Evolutionary conservation across 2,113 vertebrate species (phyloP).

Genomic region (Python bivittatus): DNA sequence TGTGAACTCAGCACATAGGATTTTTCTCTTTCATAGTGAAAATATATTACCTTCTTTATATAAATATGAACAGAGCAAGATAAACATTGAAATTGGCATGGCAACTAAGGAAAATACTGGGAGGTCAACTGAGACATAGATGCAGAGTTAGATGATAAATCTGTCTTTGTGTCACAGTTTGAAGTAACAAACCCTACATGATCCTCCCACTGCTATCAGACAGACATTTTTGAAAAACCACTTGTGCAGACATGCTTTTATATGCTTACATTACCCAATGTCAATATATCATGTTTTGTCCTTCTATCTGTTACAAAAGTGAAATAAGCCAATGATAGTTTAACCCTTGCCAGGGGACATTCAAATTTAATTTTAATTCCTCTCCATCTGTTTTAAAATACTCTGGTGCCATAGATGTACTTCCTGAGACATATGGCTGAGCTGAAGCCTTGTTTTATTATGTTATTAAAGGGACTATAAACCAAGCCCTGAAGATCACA

Average conservation of each 20-base stretch:
- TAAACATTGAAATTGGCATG: slow-evolving; percentile 32
- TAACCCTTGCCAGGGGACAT: slow-evolving; percentile 38
- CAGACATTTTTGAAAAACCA: slow-evolving; percentile 27
- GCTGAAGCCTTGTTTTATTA: slow-evolving; percentile 33
- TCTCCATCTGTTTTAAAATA: slow-evolving; percentile 8
- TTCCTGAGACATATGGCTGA: not conserved
- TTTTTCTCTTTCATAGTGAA: slow-evolving; percentile 57
- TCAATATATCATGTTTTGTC: slow-evolving; percentile 47
- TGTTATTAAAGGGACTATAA: slow-evolving; percentile 21
- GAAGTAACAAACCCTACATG: not conserved
- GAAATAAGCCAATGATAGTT: slow-evolving; percentile 37
- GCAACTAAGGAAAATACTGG: slow-evolving; percentile 46
- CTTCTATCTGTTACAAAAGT: slow-evolving; percentile 44
- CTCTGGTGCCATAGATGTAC: slow-evolving; percentile 26
- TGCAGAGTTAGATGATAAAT: slow-evolving; percentile 45
- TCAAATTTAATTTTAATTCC: slow-evolving; percentile 36
- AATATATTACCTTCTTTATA: slow-evolving; percentile 10
- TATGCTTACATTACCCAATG: slow-evolving; percentile 42
- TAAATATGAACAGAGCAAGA: slow-evolving; percentile 30
- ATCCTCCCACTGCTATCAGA: not conserved
- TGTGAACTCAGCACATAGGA: slow-evolving; percentile 55
- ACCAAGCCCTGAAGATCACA: slow-evolving; percentile 28
- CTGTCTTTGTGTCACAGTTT: slow-evolving; percentile 28
- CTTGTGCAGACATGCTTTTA: slow-evolving; percentile 42
- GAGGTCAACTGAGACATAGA: slow-evolving; percentile 32